Evolutionary conservation across 2,797 vertebrate species (phyloP).

Genomic region (Tarsius wallacei): DNA sequence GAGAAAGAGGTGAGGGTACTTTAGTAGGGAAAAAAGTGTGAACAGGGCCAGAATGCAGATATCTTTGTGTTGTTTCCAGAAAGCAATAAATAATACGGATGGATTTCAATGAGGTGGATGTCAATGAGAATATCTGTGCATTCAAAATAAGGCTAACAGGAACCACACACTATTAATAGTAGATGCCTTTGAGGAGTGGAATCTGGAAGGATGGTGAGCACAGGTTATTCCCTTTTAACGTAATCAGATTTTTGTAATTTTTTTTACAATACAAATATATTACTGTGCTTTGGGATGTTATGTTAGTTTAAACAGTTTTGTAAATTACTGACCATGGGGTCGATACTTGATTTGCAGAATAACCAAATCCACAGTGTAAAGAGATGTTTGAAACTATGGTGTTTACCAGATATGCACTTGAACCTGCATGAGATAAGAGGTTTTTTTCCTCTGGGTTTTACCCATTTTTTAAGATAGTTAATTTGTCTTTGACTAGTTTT

Average conservation of each 20-base stretch:
- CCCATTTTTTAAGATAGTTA: neutral
- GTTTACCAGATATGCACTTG: conserved; percentile 41
- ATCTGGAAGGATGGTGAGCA: neutral
- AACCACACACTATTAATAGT: neutral
- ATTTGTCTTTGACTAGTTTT: neutral
- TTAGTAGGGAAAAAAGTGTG: neutral
- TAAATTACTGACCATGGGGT: neutral
- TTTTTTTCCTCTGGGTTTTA: conserved; percentile 15
- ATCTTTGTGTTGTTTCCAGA: neutral
- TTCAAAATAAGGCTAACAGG: neutral
- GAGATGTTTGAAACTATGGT: neutral
- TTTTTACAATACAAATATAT: neutral
- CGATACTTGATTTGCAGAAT: conserved; percentile 43
- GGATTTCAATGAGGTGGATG: neutral
- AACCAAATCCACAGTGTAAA: neutral
- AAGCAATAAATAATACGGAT: neutral
- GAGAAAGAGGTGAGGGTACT: neutral
- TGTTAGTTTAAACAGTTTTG: conserved; percentile 10
- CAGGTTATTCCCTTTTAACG: neutral
- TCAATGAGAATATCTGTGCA: neutral
- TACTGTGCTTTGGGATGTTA: neutral
- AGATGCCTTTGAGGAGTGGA: neutral
- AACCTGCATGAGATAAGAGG: neutral
- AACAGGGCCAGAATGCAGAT: neutral
- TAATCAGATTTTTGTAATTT: neutral